A percentile compares a stretch with the other conserved stretches of the same genome.
Conservation (phyloP, 2,797 vertebrate genomes). For the Dendrocincla fuliginosa region DNA sequence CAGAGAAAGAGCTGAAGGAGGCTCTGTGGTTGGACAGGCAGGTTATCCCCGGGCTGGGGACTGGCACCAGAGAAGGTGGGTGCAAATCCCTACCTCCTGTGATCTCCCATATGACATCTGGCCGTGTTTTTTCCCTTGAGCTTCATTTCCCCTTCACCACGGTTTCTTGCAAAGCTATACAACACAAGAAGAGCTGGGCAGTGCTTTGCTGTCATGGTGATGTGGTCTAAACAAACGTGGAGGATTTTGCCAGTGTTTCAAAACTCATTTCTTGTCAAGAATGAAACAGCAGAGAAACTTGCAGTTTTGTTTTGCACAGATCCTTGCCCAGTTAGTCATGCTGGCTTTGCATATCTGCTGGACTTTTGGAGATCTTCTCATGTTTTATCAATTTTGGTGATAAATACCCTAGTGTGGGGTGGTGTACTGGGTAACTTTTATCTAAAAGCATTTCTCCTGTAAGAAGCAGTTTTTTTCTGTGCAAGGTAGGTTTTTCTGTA, state of each 20-base stretch:
- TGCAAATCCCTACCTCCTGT: neutral
- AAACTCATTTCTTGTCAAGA: constrained; percentile 1
- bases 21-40: neutral
- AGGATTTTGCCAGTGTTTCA: constrained; percentile 39
- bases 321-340: constrained; percentile 4
- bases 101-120: neutral
- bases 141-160: neutral
- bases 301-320: neutral
- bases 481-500: neutral
- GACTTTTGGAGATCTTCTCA: neutral
- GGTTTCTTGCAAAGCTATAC: neutral
- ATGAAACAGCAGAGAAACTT: constrained; percentile 20
- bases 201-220: constrained; percentile 61
- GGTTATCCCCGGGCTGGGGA: neutral
- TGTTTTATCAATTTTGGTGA: neutral
- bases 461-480: neutral
- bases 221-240: constrained; percentile 20
- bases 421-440: neutral
- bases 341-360: neutral
- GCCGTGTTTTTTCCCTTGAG: neutral
- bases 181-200: neutral
- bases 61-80: fast-evolving
- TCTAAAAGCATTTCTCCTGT: neutral
- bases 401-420: neutral
- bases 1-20: neutral